Evolutionary conservation across 2,888 invertebrate species (phyloP).

Genomic region (Pyrocoelia pectoralis): DNA sequence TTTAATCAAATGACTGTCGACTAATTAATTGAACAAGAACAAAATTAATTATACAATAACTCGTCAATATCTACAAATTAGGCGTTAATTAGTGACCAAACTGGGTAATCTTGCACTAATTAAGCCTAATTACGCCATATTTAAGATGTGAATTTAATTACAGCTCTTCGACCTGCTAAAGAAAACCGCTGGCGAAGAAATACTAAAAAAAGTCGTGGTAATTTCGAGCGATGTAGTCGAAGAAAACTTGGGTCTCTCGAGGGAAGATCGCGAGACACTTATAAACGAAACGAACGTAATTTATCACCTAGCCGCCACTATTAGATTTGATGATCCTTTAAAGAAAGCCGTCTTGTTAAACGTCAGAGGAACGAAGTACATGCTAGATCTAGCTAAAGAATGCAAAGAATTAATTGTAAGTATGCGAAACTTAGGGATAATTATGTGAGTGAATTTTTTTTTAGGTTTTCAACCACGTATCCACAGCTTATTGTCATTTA

Average conservation of each 20-base stretch:
- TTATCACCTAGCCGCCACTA: conserved; percentile 82
- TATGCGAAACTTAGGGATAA: no score
- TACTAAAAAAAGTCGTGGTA: conserved; percentile 65
- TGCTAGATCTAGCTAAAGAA: conserved; percentile 82
- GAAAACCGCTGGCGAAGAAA: conserved; percentile 66
- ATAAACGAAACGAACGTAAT: conserved; percentile 79
- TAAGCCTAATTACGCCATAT: not conserved
- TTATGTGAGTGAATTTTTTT: no score
- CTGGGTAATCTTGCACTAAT: not conserved
- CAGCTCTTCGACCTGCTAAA: conserved; percentile 62
- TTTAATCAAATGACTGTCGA: no score
- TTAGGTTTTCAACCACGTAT: conserved; percentile 79
- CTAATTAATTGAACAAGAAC: no score
- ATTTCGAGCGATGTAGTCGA: not conserved
- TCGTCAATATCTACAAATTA: no score
- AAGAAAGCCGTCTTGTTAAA: conserved; percentile 91
- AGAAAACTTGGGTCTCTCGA: conserved; percentile 71
- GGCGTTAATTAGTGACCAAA: no score
- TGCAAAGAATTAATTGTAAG: conserved; percentile 77
- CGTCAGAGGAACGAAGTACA: conserved; percentile 87
- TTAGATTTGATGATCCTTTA: conserved; percentile 89
- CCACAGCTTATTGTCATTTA: conserved; percentile 92
- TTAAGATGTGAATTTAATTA: not conserved
- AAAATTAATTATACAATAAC: no score
- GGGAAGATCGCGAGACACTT: conserved; percentile 70